Evolutionary conservation across 2,888 invertebrate species (phyloP), one percentile per base, ranked within the genome.

Genomic region (Nymphalis polychloros): DNA sequence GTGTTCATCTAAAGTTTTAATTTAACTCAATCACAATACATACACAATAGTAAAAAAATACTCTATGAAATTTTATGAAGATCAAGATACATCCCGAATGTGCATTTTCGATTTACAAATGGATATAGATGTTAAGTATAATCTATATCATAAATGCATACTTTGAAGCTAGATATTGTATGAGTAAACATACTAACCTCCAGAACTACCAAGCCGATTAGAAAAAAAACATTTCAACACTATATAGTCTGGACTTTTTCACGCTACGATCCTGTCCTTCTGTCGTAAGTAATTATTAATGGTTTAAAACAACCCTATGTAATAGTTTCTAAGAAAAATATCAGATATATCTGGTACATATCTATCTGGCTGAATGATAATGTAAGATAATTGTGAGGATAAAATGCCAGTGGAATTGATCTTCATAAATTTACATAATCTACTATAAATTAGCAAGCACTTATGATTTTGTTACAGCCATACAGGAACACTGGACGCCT

Each of bases 401-500:
- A 20, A 52, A 23, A 13, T 10, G 8, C 52, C 16, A 27, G 50
- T 27, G 67, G 75, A 72, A n/a, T 55, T 3, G 73, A 77, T 78
- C 77, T 78, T 73, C 77, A 76, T 77, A 76, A 80, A 77, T 77
- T 76, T 80, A 77, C 73, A 75, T 72, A 72, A 75, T 75, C 76
- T 76, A 77, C 76, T 74, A 75, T 67, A 72, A 77, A 66, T 66
- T 77, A 41, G 57, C 57, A 77, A 73, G 75, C 75, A 77, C 75
- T 73, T 74, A 74, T 69, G 71, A 74, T 75, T 76, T 77, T 73
- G 73, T 78, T 72, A 79, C 77, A 79, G 77, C 76, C 78, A 73
- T 74, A 73, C 70, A 84, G 79, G 80, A 84, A 82, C 81, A 79
- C 76, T 70, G 63, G 68, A 79, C 72, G 75, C 77, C 76, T 75